Percentiles rank a stretch among this genome's conserved stretches.
Evolutionary conservation across 2,113 vertebrate genomes (phyloP).

Genomic region (Sporophila hypoxantha): DNA sequence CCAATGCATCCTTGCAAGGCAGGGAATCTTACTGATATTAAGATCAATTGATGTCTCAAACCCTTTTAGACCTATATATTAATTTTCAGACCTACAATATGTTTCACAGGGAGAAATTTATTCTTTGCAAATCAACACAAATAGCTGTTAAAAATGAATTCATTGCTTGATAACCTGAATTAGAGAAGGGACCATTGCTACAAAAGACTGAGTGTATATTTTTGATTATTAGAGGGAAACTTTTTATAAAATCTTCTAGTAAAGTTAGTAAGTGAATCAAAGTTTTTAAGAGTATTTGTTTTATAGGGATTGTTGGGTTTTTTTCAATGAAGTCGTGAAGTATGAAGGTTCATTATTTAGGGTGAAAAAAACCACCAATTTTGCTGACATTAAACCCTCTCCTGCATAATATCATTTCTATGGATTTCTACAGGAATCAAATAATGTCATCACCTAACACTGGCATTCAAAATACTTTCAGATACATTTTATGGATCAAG

Average conservation of each 20-base stretch:
- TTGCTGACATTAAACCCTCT: not conserved
- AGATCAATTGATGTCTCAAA: not conserved
- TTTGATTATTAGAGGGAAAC: not conserved
- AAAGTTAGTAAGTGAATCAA: not conserved
- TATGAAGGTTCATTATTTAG: not conserved
- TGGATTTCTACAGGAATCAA: not conserved
- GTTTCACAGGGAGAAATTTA: not conserved
- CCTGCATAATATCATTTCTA: not conserved
- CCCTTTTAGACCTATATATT: not conserved
- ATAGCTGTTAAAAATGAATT: not conserved
- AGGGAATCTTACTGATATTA: not conserved
- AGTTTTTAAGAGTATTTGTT: not conserved
- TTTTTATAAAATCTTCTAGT: not conserved
- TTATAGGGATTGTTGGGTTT: not conserved
- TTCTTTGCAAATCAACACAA: not conserved
- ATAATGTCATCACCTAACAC: not conserved
- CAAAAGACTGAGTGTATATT: not conserved
- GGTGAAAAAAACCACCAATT: not conserved
- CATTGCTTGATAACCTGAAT: not conserved
- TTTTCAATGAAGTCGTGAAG: not conserved
- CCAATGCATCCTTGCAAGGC: not conserved
- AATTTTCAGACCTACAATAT: not conserved
- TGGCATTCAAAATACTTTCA: not conserved
- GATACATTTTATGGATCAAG: slow-evolving; percentile 19
- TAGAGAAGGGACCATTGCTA: not conserved